phyloP scores from a whole-genome alignment of 2,888 invertebrate species.

The Allygus modestus region DNA sequence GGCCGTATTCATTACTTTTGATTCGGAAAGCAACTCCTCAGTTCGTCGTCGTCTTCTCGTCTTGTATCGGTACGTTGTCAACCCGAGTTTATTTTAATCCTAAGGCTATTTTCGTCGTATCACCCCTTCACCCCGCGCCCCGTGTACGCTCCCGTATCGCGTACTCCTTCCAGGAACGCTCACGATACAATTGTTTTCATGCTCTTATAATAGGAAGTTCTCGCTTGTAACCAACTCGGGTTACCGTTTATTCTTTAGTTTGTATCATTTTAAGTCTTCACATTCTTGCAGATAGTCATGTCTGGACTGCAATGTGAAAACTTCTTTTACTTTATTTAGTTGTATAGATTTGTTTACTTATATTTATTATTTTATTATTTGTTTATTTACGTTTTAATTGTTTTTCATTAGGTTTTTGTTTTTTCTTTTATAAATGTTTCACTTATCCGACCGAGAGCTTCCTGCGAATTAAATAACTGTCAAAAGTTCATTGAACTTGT shows the following conservation, averaged over 20 bases:
- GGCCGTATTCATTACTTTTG: constrained; percentile 64
- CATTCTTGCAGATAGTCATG: constrained; percentile 60
- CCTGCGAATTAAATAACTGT: no score
- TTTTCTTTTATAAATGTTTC: background rate
- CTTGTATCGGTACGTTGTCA: constrained; percentile 67
- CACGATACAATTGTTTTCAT: background rate
- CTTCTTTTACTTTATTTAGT: constrained; percentile 23
- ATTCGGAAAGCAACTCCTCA: constrained; percentile 62
- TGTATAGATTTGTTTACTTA: background rate
- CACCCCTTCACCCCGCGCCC: constrained; percentile 39
- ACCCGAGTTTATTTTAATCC: constrained; percentile 34
- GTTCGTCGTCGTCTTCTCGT: constrained; percentile 61
- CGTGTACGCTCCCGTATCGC: background rate
- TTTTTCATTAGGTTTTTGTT: background rate
- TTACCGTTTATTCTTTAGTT: constrained; percentile 18
- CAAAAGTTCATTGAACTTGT: no score
- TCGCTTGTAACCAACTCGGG: background rate
- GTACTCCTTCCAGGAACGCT: constrained; percentile 27
- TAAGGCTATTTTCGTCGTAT: constrained; percentile 50
- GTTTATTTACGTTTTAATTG: background rate
- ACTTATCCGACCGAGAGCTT: no score
- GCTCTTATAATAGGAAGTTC: background rate
- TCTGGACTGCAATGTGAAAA: constrained; percentile 59
- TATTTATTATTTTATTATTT: background rate
- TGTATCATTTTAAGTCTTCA: constrained; percentile 35